phyloP scores from a whole-genome alignment of 2,113 vertebrate species.

The Cavia porcellus region DNA sequence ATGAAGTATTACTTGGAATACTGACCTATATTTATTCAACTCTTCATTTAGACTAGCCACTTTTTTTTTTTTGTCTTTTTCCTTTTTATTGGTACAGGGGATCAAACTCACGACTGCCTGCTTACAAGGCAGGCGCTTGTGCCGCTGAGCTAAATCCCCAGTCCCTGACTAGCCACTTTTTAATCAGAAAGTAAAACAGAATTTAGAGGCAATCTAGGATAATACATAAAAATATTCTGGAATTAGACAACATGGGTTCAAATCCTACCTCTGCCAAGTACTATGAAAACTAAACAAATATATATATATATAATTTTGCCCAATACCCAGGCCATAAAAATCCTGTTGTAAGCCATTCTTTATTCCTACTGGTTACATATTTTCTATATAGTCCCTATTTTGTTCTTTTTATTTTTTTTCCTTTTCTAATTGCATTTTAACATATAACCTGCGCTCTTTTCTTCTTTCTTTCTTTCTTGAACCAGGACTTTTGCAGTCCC shows the following conservation, averaged over 20 bases:
- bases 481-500: neutral
- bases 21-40: neutral
- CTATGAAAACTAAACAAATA: neutral
- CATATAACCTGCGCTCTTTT: neutral
- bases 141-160: no score
- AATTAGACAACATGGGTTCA: neutral
- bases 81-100: no score
- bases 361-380: neutral
- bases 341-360: neutral
- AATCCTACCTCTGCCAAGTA: neutral
- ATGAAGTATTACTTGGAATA: neutral
- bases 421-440: neutral
- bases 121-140: no score
- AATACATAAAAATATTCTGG: neutral
- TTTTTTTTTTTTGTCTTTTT: neutral
- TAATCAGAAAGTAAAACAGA: neutral
- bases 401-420: neutral
- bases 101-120: no score
- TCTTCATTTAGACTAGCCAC: neutral
- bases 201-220: neutral
- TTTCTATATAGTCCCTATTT: conserved; percentile 2
- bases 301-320: neutral
- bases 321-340: neutral
- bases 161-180: neutral
- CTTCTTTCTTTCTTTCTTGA: neutral